Base-by-base conservation (phyloP, 2,888 invertebrate genomes). In the Eubasilissa splendida region DNA sequence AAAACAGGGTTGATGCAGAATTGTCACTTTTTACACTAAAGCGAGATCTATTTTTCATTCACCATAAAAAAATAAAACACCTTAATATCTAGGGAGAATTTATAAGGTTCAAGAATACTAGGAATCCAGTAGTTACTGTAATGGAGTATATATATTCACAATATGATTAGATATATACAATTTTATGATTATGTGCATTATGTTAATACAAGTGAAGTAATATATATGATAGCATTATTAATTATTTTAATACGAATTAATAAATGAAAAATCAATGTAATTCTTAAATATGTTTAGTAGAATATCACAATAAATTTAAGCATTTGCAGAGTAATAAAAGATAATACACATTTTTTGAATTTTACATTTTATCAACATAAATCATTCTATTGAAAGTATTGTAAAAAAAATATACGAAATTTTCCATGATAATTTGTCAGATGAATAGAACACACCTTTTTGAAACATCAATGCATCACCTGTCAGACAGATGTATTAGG, bases 261-360 rank as follows among this genome's bases (percentile, higher is more conserved):
- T n/a, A 9, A 11, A 8, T 71, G 33, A 31, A 71, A 71, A 54
- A 56, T 58, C 12, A 58, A 56, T 56, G 11, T 4, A 58, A 4
- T 7, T 4, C 22, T 53, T 56, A 58, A 22, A 56, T 56, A 56
- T 31, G 56, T 73, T 65, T 53, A 76, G 65, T 76, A 65, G 76
- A 76, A 76, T 76, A 76, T 76, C 76, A 76, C 76, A 76, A 76
- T 52, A 76, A 66, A 76, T 65, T 31, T 76, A 76, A 76, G 76
- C 76, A 76, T 76, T 76, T 76, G 60, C 31, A 50, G 53, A 76
- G 76, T 65, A 76, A 76, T 65, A 53, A 56, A 4, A 7, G 65
- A 65, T 22, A 65, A 42, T 76, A n/a, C 11, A 65, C 76, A 65
- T 60, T 65, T 65, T 76, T 76, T n/a, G 22, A 58, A 58, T n/a